A percentile compares a stretch with the other conserved stretches of the same genome.
Conservation (phyloP, 2,888 invertebrate genomes). For the Sinodicranocentrus sp. region DNA sequence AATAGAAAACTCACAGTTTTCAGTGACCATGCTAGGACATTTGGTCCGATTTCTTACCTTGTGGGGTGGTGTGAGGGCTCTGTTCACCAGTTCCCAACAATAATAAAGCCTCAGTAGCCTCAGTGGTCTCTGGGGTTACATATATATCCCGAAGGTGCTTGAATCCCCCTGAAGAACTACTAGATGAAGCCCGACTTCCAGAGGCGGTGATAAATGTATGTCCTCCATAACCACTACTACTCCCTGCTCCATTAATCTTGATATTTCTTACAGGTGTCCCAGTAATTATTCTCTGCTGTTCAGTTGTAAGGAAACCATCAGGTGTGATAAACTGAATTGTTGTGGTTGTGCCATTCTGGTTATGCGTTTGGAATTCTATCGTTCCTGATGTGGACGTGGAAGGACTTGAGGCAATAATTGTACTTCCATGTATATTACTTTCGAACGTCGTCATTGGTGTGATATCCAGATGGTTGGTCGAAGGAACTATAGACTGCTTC, state of each 20-base stretch:
- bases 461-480: conserved; percentile 49
- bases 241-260: conserved; percentile 19
- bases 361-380: conserved; percentile 53
- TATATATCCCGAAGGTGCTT: conserved; percentile 55
- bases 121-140: conserved; percentile 65
- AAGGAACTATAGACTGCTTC: conserved; percentile 54
- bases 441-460: conserved; percentile 38
- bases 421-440: neutral
- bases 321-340: conserved; percentile 62
- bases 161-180: conserved; percentile 29
- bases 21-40: too few species aligned
- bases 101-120: conserved; percentile 73
- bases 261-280: conserved; percentile 58
- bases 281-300: conserved; percentile 57
- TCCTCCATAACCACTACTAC: conserved; percentile 22
- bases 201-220: conserved; percentile 30
- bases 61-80: conserved; percentile 68
- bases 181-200: conserved; percentile 3
- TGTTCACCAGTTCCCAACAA: conserved; percentile 71
- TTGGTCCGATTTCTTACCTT: too few species aligned
- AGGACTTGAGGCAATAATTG: conserved; percentile 38
- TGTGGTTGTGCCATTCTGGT: conserved; percentile 45
- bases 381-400: conserved; percentile 40
- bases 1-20: too few species aligned
- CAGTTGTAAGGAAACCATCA: conserved; percentile 50